Conservation (phyloP, 2,888 invertebrate species). For the Rhaphigaster nebulosa region DNA sequence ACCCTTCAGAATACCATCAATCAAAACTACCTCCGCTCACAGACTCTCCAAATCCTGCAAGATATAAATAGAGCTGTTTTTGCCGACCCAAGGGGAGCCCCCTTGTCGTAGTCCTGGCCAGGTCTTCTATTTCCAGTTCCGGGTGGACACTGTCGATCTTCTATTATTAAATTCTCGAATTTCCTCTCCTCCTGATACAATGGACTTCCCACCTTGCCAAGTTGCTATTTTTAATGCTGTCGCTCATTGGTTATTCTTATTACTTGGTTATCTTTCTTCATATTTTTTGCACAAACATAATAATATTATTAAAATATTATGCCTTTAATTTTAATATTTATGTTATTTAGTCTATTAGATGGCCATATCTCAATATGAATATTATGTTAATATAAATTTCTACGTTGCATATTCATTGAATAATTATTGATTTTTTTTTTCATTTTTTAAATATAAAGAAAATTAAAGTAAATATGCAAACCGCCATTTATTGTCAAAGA, state of each 20-base stretch:
- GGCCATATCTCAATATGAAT: no score
- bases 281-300: no score
- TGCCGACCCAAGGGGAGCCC: neutral
- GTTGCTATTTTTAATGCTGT: neutral
- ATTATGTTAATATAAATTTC: no score
- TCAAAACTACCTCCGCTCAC: neutral
- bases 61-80: slow-evolving; percentile 42
- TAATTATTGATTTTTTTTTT: no score
- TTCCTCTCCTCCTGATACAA: slow-evolving; percentile 21
- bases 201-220: slow-evolving; percentile 4
- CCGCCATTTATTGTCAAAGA: no score
- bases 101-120: slow-evolving; percentile 36
- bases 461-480: no score
- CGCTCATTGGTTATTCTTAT: neutral
- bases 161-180: slow-evolving; percentile 55
- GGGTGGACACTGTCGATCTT: slow-evolving; percentile 53
- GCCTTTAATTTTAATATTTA: no score
- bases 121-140: slow-evolving; percentile 53
- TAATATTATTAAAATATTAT: no score
- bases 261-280: neutral
- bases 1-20: neutral
- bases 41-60: slow-evolving; percentile 4
- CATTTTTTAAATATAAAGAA: no score
- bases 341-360: no score
- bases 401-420: no score